These are phyloP conservation scores for Apostichopus leukothele DNA, from an alignment of 53 echinoderm and acorn worm species.

Conservation along the genomic window DNA sequence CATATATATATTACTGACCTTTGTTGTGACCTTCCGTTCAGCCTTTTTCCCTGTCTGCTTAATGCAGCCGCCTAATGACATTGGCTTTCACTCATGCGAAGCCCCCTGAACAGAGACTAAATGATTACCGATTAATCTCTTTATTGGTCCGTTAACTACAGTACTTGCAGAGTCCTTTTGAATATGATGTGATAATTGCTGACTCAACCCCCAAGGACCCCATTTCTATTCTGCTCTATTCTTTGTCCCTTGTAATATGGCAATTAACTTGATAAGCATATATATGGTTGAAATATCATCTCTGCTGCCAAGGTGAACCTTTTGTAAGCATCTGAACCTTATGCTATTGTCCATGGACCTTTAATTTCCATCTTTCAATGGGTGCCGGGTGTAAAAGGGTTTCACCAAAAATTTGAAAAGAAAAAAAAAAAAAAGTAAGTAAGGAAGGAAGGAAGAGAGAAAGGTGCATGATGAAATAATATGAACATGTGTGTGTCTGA, in stretches of 20 bases:
- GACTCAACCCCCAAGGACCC: not conserved
- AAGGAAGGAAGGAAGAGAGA: not conserved
- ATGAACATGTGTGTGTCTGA: not conserved
- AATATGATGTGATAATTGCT: conserved; percentile 27
- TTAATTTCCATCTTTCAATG: conserved; percentile 23
- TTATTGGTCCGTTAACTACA: not conserved
- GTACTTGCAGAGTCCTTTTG: not conserved
- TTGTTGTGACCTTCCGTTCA: not conserved
- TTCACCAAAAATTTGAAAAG: not conserved
- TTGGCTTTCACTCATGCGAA: not conserved
- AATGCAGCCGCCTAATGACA: too few relatives aligned
- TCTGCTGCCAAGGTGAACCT: conserved; percentile 1
- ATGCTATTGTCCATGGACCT: not conserved
- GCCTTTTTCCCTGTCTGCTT: not conserved
- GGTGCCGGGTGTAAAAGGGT: not conserved
- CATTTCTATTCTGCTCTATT: not conserved
- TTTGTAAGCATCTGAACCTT: not conserved
- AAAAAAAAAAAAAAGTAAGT: not conserved
- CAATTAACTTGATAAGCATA: conserved; percentile 23
- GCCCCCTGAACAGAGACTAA: not conserved
- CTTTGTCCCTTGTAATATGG: conserved; percentile 1
- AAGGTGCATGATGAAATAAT: not conserved
- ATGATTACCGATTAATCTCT: conserved; percentile 15
- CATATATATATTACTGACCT: not conserved
- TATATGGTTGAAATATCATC: conserved; percentile 29